phyloP scores from a whole-genome alignment of 2,113 vertebrate species.

The Phoenicopterus ruber region DNA sequence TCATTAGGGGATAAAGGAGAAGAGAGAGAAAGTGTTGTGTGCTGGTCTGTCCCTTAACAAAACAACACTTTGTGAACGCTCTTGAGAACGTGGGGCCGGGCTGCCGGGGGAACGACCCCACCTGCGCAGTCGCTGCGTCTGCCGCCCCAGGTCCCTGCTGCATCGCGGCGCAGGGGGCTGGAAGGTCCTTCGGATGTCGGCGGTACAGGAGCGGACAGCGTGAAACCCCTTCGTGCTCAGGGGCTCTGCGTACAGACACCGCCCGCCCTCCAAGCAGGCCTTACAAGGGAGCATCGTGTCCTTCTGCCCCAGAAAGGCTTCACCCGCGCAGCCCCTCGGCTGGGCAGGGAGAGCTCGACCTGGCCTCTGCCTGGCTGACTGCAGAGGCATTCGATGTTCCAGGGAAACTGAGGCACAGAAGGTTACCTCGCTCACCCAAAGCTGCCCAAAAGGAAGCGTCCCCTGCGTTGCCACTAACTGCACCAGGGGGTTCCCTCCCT shows the following conservation, averaged over 20 bases:
- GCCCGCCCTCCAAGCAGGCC: background rate
- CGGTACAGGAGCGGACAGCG: rapidly evolving
- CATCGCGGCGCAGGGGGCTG: background rate
- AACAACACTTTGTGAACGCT: background rate
- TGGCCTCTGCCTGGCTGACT: background rate
- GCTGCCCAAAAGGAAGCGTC: background rate
- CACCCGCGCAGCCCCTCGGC: rapidly evolving
- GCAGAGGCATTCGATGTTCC: background rate
- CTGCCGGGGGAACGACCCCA: no score
- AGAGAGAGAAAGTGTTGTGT: background rate
- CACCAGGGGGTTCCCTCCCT: background rate
- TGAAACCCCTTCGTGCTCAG: background rate
- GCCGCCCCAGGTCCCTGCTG: background rate
- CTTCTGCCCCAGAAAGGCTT: background rate
- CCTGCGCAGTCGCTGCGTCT: background rate
- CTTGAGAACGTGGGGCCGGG: background rate
- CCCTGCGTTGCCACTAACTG: background rate
- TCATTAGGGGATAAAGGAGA: background rate
- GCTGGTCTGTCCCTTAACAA: background rate
- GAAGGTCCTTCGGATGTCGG: background rate
- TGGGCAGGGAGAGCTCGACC: background rate
- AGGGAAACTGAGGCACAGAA: background rate
- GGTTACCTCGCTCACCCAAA: background rate
- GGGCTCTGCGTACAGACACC: background rate
- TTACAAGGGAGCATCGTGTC: background rate